Evolutionary conservation across 2,113 vertebrate species (phyloP).

Genomic region (Tinamus guttatus): DNA sequence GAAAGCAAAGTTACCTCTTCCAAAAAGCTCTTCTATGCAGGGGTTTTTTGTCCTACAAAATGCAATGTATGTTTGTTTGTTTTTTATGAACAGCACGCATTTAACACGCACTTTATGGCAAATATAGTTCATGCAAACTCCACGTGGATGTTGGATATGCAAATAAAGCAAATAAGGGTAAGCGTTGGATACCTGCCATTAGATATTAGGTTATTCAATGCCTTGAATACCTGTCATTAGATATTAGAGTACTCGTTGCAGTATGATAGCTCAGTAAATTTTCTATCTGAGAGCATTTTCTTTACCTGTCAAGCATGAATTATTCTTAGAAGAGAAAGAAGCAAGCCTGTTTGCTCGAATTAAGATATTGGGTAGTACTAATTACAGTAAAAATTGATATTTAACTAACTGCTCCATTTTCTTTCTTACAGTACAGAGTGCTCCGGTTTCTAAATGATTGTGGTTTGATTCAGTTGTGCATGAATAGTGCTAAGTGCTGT

Average conservation of each 20-base stretch:
- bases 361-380: constrained; percentile 1
- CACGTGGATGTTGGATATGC: background rate
- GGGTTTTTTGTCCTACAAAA: background rate
- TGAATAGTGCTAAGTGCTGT: background rate
- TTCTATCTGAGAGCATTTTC: background rate
- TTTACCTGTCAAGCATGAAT: background rate
- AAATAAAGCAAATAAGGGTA: background rate
- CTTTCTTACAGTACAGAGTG: background rate
- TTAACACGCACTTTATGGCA: background rate
- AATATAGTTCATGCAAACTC: background rate
- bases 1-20: background rate
- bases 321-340: background rate
- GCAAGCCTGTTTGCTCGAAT: background rate
- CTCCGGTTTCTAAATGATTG: background rate
- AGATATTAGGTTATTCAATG: background rate
- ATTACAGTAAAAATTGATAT: background rate
- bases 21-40: background rate
- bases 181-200: background rate
- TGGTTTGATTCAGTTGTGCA: background rate
- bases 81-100: background rate
- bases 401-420: background rate
- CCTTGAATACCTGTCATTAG: background rate
- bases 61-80: background rate
- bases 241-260: background rate
- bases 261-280: background rate